A percentile compares a stretch with the other conserved stretches of the same genome.
Evolutionary conservation across 2,888 invertebrate genomes (phyloP).

Genomic region (Cryptophagus acutangulus): DNA sequence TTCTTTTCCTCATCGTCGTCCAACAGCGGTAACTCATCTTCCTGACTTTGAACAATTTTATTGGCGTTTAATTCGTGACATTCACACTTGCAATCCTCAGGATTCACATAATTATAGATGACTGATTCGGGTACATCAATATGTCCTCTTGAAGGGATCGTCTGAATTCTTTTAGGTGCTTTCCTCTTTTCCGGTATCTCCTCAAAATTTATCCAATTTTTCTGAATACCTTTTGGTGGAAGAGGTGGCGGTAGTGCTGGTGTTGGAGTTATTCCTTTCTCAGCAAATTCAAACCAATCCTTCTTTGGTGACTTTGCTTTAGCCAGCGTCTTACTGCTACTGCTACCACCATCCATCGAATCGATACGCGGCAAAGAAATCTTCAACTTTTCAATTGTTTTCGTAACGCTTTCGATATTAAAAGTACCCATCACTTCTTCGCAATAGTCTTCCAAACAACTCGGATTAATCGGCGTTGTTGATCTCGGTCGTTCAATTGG

Average conservation of each 20-base stretch:
- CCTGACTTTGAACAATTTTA: slow-evolving; percentile 33
- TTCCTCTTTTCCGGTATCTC: slow-evolving; percentile 79
- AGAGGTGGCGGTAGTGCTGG: slow-evolving; percentile 48
- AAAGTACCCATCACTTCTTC: slow-evolving; percentile 42
- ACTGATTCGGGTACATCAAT: slow-evolving; percentile 49
- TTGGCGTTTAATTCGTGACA: slow-evolving; percentile 61
- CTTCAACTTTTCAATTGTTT: slow-evolving; percentile 60
- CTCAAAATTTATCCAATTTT: slow-evolving; percentile 82
- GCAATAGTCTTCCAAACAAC: slow-evolving; percentile 67
- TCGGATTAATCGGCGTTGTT: slow-evolving; percentile 67
- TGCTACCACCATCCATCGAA: slow-evolving; percentile 31
- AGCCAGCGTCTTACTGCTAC: too few relatives aligned
- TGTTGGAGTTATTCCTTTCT: slow-evolving; percentile 51
- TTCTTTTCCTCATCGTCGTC: slow-evolving; percentile 45
- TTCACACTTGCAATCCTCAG: slow-evolving; percentile 83
- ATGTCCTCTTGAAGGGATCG: slow-evolving; percentile 60
- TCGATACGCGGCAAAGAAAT: slow-evolving; percentile 57
- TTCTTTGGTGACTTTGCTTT: slow-evolving; percentile 51
- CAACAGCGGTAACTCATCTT: slow-evolving; percentile 52
- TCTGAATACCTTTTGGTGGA: slow-evolving; percentile 46
- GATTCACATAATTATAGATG: slow-evolving; percentile 76
- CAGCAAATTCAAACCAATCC: slow-evolving; percentile 61
- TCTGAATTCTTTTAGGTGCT: slow-evolving; percentile 77
- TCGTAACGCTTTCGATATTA: slow-evolving; percentile 35
- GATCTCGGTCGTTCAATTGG: slow-evolving; percentile 71